phyloP scores from a whole-genome alignment of 2,888 invertebrate species.

The Drosophila mettleri region DNA sequence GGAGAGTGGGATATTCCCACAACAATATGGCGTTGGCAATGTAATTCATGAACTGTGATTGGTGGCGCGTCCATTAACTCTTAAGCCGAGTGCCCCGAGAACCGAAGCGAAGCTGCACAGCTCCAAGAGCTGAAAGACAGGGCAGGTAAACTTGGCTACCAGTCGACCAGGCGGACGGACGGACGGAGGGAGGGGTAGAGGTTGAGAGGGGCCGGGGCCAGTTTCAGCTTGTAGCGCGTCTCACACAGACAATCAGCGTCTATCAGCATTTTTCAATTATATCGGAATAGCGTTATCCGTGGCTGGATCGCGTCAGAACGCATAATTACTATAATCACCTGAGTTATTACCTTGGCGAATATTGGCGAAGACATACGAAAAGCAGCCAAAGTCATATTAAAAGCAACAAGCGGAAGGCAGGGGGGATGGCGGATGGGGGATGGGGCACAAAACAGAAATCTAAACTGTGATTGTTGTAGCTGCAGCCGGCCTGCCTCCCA shows the following conservation, averaged over 20 bases:
- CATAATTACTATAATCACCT: slow-evolving; percentile 86
- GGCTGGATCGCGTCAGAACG: slow-evolving; percentile 85
- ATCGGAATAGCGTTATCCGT: slow-evolving; percentile 85
- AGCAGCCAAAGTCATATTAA: slow-evolving; percentile 54
- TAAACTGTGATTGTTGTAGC: slow-evolving; percentile 73
- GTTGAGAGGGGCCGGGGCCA: neutral
- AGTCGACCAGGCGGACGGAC: slow-evolving; percentile 22
- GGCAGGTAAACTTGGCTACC: slow-evolving; percentile 2
- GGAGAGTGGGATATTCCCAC: slow-evolving; percentile 71
- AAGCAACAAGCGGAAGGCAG: slow-evolving; percentile 45
- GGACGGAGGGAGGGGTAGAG: slow-evolving; percentile 15
- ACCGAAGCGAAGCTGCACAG: slow-evolving; percentile 25
- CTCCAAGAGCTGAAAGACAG: slow-evolving; percentile 7
- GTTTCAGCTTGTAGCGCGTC: neutral
- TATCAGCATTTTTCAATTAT: slow-evolving; percentile 86
- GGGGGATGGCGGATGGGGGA: neutral
- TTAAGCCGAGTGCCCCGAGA: slow-evolving; percentile 19
- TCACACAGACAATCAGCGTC: slow-evolving; percentile 84
- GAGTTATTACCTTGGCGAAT: slow-evolving; percentile 85
- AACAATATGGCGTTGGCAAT: slow-evolving; percentile 78
- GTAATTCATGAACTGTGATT: slow-evolving; percentile 81
- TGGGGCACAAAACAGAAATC: slow-evolving; percentile 61
- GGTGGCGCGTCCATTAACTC: slow-evolving; percentile 67
- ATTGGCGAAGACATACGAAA: slow-evolving; percentile 78
- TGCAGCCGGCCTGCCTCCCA: neutral